Conservation (phyloP, 2,113 vertebrate genomes). For the Xyrauchen texanus region DNA sequence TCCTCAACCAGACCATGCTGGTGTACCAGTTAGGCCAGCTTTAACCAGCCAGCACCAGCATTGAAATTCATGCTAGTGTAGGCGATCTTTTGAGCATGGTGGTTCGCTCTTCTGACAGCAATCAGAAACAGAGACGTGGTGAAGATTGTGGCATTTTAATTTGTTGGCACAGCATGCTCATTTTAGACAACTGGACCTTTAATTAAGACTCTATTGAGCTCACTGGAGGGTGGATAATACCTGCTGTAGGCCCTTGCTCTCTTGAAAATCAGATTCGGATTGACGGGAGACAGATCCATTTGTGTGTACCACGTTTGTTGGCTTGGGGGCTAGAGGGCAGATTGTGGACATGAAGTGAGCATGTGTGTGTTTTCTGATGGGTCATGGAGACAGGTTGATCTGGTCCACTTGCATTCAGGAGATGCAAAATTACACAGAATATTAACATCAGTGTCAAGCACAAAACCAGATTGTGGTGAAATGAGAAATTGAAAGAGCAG, state of each 20-base stretch:
- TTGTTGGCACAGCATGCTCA: slow-evolving; percentile 40
- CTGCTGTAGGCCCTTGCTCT: slow-evolving; percentile 21
- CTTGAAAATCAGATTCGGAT: slow-evolving; percentile 31
- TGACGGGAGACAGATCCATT: slow-evolving; percentile 27
- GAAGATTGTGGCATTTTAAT: slow-evolving; percentile 38
- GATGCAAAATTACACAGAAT: background rate
- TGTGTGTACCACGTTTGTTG: slow-evolving; percentile 12
- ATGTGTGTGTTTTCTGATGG: background rate
- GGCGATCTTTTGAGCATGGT: too few relatives aligned
- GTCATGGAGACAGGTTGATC: slow-evolving; percentile 8
- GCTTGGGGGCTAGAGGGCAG: background rate
- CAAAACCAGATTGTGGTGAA: background rate
- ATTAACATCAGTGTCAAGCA: slow-evolving; percentile 10
- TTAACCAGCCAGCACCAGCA: too few relatives aligned
- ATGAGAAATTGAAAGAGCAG: background rate
- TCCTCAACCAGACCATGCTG: too few relatives aligned
- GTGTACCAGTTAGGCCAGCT: too few relatives aligned
- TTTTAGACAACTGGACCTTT: slow-evolving; percentile 44
- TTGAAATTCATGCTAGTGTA: too few relatives aligned
- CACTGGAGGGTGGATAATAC: slow-evolving; percentile 41
- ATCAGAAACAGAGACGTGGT: slow-evolving; percentile 9
- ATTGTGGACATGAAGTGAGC: background rate
- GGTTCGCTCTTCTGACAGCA: background rate
- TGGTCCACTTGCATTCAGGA: background rate
- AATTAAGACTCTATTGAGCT: slow-evolving; percentile 51